Evolutionary conservation across 1,140 invertebrate genomes (phyloP).

Genomic region (Rhopalosiphum maidis): DNA sequence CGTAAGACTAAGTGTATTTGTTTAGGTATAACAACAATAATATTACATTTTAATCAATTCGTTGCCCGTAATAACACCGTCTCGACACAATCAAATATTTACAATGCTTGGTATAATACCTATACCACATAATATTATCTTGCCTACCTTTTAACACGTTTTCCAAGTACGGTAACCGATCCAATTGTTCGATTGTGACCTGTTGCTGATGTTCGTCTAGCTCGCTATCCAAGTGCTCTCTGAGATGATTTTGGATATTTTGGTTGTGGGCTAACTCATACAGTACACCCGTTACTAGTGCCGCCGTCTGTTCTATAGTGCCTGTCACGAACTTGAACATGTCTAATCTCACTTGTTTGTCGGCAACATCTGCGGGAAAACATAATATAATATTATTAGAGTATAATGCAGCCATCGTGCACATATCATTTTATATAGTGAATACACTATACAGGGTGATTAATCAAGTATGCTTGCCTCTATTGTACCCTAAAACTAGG

Average conservation of each 20-base stretch:
- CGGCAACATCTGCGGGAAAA: conserved; percentile 2
- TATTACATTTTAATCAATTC: too few relatives aligned
- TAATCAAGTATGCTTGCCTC: not conserved
- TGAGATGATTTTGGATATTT: not conserved
- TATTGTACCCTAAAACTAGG: not conserved
- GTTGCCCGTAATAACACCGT: too few relatives aligned
- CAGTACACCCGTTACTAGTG: conserved; percentile 17
- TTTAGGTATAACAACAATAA: too few relatives aligned
- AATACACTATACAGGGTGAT: not conserved
- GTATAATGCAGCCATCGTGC: not conserved
- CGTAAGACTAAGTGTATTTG: too few relatives aligned
- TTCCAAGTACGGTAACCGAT: conserved; percentile 30
- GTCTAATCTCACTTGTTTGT: conserved; percentile 36
- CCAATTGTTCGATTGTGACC: conserved; percentile 25
- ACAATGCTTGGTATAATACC: not conserved
- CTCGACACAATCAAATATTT: not conserved
- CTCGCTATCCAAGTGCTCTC: conserved; percentile 5
- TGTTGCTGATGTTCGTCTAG: not conserved
- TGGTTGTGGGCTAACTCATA: not conserved
- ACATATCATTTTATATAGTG: not conserved
- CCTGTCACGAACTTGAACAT: conserved; percentile 39
- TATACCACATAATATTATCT: not conserved
- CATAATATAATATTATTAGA: not conserved
- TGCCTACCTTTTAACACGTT: conserved; percentile 30
- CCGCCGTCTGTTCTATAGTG: conserved; percentile 33